Evolutionary conservation across 2,113 vertebrate species (phyloP).

Genomic region (Camelus dromedarius): DNA sequence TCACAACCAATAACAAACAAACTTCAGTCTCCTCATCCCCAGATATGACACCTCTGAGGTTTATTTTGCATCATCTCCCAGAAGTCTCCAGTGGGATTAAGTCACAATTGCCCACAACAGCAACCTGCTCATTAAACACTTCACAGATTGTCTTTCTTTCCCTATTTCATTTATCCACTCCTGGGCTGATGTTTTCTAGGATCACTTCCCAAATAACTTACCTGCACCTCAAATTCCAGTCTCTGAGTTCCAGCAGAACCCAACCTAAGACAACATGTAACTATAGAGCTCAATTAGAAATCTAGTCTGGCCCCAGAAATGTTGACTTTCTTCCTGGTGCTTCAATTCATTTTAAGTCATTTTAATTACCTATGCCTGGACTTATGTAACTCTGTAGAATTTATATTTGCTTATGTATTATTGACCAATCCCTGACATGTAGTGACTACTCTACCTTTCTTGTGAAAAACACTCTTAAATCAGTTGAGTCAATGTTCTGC

Average conservation of each 20-base stretch:
- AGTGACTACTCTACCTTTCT: not conserved
- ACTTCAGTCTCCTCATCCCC: not conserved
- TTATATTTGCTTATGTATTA: conserved; percentile 29
- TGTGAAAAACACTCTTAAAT: not conserved
- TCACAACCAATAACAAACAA: not conserved
- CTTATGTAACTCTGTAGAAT: not conserved
- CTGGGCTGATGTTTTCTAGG: not conserved
- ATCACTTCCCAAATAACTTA: conserved; percentile 2
- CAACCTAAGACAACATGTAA: not conserved
- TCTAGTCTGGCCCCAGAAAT: not conserved
- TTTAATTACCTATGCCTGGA: not conserved
- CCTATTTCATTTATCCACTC: not conserved
- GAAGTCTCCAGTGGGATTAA: not conserved
- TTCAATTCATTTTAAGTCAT: conserved; percentile 35
- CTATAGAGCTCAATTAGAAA: not conserved
- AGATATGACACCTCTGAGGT: not conserved
- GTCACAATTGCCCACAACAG: not conserved
- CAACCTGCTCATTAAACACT: not conserved
- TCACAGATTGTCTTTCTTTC: not conserved
- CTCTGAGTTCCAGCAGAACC: not conserved
- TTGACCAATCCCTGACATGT: not conserved
- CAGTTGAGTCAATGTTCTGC: not conserved
- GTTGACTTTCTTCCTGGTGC: not conserved
- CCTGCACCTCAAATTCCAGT: not conserved
- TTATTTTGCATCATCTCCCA: not conserved